Evolutionary conservation across 2,797 vertebrate genomes (phyloP), one percentile per base, ranked within the genome.

Genomic region (Schizopygopsis pylzovi): DNA sequence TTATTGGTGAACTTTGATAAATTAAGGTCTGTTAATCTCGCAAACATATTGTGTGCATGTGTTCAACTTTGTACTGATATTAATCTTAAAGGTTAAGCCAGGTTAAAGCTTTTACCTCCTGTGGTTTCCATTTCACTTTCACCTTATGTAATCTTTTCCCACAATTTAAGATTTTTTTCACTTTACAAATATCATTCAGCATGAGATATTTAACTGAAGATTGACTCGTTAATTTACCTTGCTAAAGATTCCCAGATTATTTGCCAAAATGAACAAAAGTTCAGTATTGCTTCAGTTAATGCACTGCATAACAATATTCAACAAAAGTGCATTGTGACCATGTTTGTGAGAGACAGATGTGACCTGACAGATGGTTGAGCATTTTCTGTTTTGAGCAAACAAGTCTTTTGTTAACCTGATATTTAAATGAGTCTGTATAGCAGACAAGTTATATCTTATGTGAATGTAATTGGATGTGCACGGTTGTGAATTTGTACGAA

Each of bases 91-190:
- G 16, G 47, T 73, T 28, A 28, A 16, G 45, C 18, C n/a, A 9
- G 28, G 20, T 81, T 39, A 81, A 52, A 71, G 39, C 39, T 63
- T 45, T 25, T 28, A 15, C n/a, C 78, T 65, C 41, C 41, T 63
- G 52, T 41, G 43, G 79, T 47, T 81, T 81, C 18, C 63, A 81
- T 68, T 81, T 67, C 79, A 47, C 45, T 52, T 81, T 22, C 79
- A 47, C 28, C 18, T 22, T 49, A 47, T 49, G 61, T 49, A 67
- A 67, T 68, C 52, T 56, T 81, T 81, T 39, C 18, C 11, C 4
- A 6, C 25, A 37, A 43, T 56, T 41, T 28, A 39, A 68, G 41
- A 20, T 67, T 16, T n/a, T 16, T 16, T 81, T 37, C 43, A 10
- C 45, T 52, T 56, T 41, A 28, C 49, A 71, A 59, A 59, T 76